Evolutionary conservation across 1,140 invertebrate genomes (phyloP).

Genomic region (Elysia chlorotica): DNA sequence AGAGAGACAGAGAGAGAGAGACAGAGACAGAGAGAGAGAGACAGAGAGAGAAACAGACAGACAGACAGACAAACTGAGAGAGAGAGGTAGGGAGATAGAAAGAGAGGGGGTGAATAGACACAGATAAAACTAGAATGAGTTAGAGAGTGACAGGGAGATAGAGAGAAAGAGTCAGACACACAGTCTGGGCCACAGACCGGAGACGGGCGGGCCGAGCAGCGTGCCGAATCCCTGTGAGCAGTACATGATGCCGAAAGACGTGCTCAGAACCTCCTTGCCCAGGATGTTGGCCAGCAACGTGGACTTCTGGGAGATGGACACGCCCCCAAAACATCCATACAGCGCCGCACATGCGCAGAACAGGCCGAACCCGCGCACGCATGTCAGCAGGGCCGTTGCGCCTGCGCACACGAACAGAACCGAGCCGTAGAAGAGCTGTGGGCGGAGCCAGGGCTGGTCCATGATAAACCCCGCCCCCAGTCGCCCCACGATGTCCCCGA

Average conservation of each 20-base stretch:
- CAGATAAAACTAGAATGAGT: no score
- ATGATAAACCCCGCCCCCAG: conserved; percentile 37
- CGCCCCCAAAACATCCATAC: conserved; percentile 38
- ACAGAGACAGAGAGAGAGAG: no score
- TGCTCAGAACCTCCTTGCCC: conserved; percentile 87
- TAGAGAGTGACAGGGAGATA: no score
- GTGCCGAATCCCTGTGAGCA: conserved; percentile 92
- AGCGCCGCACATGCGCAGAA: conserved; percentile 34
- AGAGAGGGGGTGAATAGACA: no score
- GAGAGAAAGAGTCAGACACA: no score
- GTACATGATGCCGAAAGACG: conserved; percentile 89
- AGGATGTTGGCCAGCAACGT: conserved; percentile 90
- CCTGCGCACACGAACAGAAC: conserved; percentile 37
- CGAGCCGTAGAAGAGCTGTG: conserved; percentile 40
- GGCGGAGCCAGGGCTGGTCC: conserved; percentile 36
- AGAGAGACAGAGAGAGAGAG: no score
- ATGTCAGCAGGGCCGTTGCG: conserved; percentile 35
- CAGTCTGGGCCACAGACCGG: no score
- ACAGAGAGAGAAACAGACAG: no score
- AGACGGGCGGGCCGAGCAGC: conserved; percentile 81
- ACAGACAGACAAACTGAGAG: no score
- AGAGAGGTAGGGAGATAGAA: no score
- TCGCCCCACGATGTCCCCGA: conserved; percentile 39
- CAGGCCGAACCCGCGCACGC: conserved; percentile 24
- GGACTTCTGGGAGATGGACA: conserved; percentile 84